phyloP scores from a whole-genome alignment of 2,797 vertebrate genomes.

The Chloroceryle inda region DNA sequence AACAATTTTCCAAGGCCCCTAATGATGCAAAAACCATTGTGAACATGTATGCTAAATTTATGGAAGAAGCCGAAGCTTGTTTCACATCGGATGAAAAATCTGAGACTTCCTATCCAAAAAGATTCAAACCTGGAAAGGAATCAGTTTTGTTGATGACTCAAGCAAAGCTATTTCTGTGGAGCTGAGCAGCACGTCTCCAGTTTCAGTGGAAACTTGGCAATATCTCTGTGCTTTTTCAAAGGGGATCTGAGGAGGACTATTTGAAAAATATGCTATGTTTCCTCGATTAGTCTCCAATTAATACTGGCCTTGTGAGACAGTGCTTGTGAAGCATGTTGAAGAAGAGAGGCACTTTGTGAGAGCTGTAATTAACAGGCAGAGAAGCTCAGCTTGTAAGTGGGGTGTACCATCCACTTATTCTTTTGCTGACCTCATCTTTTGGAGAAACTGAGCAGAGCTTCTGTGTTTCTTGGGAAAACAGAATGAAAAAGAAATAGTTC shows the following conservation, averaged over 20 bases:
- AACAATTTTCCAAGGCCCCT: background rate
- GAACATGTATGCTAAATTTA: background rate
- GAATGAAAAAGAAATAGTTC: background rate
- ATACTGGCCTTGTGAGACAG: conserved; percentile 7
- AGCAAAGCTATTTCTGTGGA: conserved; percentile 21
- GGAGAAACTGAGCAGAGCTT: background rate
- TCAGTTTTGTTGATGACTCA: conserved; percentile 18
- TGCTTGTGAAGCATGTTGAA: background rate
- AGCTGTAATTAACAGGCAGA: background rate
- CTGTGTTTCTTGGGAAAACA: background rate
- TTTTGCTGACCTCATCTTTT: background rate
- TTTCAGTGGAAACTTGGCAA: conserved; percentile 56
- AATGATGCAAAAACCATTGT: background rate
- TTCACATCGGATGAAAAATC: background rate
- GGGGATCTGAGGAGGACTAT: conserved; percentile 2
- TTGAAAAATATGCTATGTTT: conserved; percentile 28
- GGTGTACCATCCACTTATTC: background rate
- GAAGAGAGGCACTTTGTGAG: conserved; percentile 4
- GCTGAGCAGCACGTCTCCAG: conserved; percentile 8
- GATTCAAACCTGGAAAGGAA: background rate
- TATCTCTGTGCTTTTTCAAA: background rate
- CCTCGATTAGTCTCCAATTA: background rate
- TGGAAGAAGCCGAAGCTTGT: background rate
- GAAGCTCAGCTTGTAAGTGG: background rate
- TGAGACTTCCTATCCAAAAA: background rate